Evolutionary conservation across 2,113 vertebrate species (phyloP).

Genomic region (Salvator merianae): DNA sequence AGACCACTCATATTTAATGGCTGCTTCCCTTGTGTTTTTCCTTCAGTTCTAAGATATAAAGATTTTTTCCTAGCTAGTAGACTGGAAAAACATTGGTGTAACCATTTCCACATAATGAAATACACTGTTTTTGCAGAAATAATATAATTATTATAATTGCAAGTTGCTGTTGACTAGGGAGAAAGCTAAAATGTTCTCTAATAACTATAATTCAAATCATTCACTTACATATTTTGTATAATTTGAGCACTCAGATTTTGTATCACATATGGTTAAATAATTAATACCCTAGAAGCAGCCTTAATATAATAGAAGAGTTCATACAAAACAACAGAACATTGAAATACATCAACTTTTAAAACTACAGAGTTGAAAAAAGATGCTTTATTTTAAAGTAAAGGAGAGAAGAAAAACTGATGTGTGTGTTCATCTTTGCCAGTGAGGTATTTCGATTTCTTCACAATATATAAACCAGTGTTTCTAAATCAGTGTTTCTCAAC

Average conservation of each 20-base stretch:
- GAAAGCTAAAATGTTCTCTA: not conserved
- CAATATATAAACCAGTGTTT: constrained; percentile 40
- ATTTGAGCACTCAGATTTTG: not conserved
- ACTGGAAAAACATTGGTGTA: not conserved
- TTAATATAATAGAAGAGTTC: not conserved
- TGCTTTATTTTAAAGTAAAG: not conserved
- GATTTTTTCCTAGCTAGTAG: no score
- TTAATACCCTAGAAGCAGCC: not conserved
- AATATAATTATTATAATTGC: not conserved
- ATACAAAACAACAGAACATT: not conserved
- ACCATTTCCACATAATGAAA: not conserved
- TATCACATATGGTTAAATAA: not conserved
- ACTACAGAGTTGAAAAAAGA: not conserved
- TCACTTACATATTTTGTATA: not conserved
- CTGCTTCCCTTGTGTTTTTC: not conserved
- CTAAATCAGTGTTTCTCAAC: no score
- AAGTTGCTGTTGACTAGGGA: not conserved
- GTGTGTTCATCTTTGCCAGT: not conserved
- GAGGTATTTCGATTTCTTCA: constrained; percentile 29
- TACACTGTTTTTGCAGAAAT: not conserved
- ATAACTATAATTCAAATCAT: not conserved
- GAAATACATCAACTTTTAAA: not conserved
- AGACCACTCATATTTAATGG: not conserved
- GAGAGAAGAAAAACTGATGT: not conserved
- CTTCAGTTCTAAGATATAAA: not conserved